These are phyloP conservation scores for Diploptera punctata DNA, from an alignment of 2,888 invertebrate species.

Conservation along the genomic window DNA sequence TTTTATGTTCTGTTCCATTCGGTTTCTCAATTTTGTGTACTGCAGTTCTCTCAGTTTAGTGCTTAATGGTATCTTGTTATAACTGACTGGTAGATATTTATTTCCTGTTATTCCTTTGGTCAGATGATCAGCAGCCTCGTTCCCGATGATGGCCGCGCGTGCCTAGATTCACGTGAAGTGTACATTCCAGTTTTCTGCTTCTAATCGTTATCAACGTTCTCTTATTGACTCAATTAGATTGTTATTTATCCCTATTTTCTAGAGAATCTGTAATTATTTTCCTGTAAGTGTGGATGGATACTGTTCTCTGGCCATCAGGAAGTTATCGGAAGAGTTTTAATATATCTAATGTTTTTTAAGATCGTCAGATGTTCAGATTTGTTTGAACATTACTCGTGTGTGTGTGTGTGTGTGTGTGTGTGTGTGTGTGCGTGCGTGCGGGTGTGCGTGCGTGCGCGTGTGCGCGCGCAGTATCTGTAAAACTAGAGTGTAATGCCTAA, in stretches of 20 bases:
- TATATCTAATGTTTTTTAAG: background rate
- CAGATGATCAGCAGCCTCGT: background rate
- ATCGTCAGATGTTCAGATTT: background rate
- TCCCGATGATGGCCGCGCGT: background rate
- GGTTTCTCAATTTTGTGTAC: background rate
- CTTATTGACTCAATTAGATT: slow-evolving; percentile 1
- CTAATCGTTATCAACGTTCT: background rate
- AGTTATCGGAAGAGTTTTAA: background rate
- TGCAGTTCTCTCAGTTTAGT: background rate
- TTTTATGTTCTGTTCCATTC: background rate
- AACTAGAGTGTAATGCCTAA: no score
- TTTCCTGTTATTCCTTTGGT: slow-evolving; percentile 8
- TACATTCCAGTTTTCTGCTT: background rate
- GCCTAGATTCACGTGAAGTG: background rate
- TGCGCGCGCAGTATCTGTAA: no score
- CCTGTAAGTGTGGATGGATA: background rate
- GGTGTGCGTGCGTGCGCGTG: no score
- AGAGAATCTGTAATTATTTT: background rate
- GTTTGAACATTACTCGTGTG: background rate
- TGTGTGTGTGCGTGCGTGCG: no score
- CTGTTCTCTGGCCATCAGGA: background rate
- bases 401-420: no score
- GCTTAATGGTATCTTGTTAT: slow-evolving; percentile 10
- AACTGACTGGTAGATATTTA: background rate
- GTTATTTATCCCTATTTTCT: background rate